These are phyloP conservation scores for Perizoma affinitatum DNA, from an alignment of 2,888 invertebrate species.

Conservation along the genomic window DNA sequence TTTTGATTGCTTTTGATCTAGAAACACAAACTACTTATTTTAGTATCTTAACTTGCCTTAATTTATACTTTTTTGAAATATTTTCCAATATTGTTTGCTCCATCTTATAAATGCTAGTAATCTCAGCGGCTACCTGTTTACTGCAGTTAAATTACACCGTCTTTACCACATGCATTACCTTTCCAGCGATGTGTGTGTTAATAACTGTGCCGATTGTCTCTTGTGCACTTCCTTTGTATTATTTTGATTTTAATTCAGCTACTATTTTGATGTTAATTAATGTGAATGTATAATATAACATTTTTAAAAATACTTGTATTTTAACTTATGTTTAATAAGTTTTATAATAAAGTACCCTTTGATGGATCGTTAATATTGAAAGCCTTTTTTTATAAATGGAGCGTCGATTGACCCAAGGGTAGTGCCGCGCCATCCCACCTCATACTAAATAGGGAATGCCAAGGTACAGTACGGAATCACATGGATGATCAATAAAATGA, in stretches of 20 bases:
- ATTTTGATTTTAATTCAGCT: neutral
- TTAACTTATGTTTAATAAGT: neutral
- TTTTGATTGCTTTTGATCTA: no score
- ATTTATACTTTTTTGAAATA: neutral
- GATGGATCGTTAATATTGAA: no score
- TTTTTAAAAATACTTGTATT: neutral
- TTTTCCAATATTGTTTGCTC: neutral
- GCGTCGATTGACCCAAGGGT: no score
- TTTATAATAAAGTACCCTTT: no score
- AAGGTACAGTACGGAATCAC: no score
- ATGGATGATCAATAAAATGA: no score
- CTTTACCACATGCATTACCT: no score
- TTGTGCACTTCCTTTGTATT: neutral
- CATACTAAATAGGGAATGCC: no score
- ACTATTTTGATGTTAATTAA: neutral
- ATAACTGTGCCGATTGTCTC: neutral
- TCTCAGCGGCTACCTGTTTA: neutral
- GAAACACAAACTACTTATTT: neutral
- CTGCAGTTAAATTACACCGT: no score
- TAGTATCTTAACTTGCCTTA: neutral
- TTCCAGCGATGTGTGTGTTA: no score
- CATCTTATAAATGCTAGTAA: neutral
- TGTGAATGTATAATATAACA: constrained; percentile 13
- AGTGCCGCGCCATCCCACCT: no score
- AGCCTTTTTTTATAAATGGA: no score